phyloP scores from a whole-genome alignment of 23 tunicate species.

The Botrylloides violaceus region DNA sequence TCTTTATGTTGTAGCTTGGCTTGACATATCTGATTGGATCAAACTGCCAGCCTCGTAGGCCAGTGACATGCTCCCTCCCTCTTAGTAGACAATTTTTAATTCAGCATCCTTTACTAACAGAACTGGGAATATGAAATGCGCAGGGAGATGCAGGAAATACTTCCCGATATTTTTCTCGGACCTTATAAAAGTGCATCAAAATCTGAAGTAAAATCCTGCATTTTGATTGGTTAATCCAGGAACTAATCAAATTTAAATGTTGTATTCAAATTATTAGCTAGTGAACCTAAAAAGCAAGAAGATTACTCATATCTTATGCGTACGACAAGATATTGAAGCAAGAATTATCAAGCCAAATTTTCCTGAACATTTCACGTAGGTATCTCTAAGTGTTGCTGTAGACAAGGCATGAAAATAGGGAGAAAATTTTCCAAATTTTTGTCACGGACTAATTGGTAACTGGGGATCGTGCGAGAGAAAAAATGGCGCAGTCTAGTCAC shows the following conservation, averaged over 20 bases:
- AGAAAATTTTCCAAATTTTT: too few species aligned
- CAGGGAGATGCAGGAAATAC: slow-evolving; percentile 51
- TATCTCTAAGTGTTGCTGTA: too few species aligned
- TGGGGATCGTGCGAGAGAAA: too few species aligned
- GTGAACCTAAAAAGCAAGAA: slow-evolving; percentile 17
- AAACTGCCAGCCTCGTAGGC: too few species aligned
- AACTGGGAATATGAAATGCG: slow-evolving; percentile 50
- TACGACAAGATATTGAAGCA: slow-evolving; percentile 53
- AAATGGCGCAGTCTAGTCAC: too few species aligned
- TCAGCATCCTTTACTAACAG: not conserved
- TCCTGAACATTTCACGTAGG: slow-evolving; percentile 51
- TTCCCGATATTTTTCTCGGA: slow-evolving; percentile 46
- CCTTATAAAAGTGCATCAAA: slow-evolving; percentile 49
- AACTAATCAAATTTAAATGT: not conserved
- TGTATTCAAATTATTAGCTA: not conserved
- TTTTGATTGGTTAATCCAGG: not conserved
- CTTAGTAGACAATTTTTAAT: too few species aligned
- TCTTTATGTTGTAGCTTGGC: too few species aligned
- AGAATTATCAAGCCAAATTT: slow-evolving; percentile 54
- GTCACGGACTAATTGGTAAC: too few species aligned
- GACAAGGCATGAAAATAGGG: too few species aligned
- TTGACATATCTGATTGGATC: too few species aligned
- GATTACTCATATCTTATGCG: slow-evolving; percentile 70
- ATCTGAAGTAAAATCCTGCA: slow-evolving; percentile 29
- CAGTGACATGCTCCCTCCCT: too few species aligned